Evolutionary conservation across 2,113 vertebrate species (phyloP).

Genomic region (Crotalus horridus): DNA sequence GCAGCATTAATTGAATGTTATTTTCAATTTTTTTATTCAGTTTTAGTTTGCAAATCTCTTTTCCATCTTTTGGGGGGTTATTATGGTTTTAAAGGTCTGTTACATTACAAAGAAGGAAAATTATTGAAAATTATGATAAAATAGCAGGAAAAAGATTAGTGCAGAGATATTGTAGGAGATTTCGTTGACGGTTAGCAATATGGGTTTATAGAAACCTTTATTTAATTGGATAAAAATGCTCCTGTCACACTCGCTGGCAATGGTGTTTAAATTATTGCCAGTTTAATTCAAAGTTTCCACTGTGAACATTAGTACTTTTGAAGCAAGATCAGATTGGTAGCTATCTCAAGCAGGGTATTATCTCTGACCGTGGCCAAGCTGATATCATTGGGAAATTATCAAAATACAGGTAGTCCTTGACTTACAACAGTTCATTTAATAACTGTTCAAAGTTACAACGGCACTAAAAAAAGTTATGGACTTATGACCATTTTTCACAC

Average conservation of each 20-base stretch:
- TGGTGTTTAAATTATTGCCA: not conserved
- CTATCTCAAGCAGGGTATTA: not conserved
- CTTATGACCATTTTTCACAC: no score
- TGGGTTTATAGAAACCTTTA: not conserved
- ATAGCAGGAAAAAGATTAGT: not conserved
- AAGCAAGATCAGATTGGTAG: no score
- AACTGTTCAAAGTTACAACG: no score
- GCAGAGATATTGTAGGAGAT: not conserved
- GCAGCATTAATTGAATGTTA: not conserved
- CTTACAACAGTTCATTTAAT: no score
- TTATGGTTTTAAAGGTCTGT: not conserved
- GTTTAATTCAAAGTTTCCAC: not conserved
- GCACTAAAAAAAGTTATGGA: no score
- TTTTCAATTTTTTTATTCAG: not conserved
- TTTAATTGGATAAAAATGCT: not conserved
- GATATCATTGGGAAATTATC: not conserved
- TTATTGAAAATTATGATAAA: not conserved
- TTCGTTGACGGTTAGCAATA: not conserved
- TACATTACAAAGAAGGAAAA: not conserved
- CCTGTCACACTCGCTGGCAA: no score
- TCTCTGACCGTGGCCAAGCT: not conserved
- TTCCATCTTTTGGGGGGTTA: not conserved
- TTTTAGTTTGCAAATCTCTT: not conserved
- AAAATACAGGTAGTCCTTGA: no score
- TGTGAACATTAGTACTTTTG: not conserved